These are phyloP conservation scores for Mercenaria mercenaria DNA, from an alignment of 1,140 invertebrate genomes.

Conservation along the genomic window DNA sequence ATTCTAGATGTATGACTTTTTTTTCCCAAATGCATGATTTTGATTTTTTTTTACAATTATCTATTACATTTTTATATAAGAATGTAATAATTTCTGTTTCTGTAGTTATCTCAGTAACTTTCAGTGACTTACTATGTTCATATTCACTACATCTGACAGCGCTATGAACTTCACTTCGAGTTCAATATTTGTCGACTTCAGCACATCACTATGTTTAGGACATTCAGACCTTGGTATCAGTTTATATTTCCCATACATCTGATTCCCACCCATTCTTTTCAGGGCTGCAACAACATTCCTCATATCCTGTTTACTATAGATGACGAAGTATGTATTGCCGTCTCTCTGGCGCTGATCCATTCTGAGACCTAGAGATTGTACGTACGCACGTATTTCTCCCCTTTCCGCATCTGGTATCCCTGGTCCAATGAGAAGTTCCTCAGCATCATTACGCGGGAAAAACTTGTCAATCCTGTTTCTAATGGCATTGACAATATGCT, in stretches of 20 bases:
- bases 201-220: conserved; percentile 33
- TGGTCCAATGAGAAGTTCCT: conserved; percentile 28
- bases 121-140: too few species aligned
- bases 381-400: background rate
- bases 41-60: too few species aligned
- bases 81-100: too few species aligned
- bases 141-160: too few species aligned
- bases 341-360: background rate
- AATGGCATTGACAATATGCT: conserved; percentile 7
- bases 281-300: background rate
- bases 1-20: too few species aligned
- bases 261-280: background rate
- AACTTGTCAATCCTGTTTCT: background rate
- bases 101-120: too few species aligned
- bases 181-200: background rate
- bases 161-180: too few species aligned
- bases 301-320: conserved; percentile 1
- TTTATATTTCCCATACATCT: background rate
- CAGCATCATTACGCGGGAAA: conserved; percentile 21
- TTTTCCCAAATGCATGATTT: too few species aligned
- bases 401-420: background rate
- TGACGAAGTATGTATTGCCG: background rate
- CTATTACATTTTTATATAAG: too few species aligned
- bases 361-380: background rate
- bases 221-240: conserved; percentile 21